Base-by-base conservation (phyloP, 2,797 vertebrate genomes). In the Crenuchus spilurus region DNA sequence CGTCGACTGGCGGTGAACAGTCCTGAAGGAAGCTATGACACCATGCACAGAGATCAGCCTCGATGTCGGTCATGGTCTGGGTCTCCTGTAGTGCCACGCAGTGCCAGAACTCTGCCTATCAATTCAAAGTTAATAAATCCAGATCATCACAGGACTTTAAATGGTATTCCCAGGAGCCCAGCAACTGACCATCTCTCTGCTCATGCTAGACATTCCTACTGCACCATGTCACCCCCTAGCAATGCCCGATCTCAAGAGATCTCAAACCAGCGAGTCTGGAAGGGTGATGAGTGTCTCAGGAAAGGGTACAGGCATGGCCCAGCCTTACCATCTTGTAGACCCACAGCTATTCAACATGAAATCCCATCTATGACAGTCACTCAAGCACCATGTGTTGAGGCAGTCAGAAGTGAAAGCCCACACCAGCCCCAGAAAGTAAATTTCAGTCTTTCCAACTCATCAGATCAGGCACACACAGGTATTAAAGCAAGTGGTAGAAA, bases 281-380 rank as follows among this genome's bases (percentile, higher is more conserved):
- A 48, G 0, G 76, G 80, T 10, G 79, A 84, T 0, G 80, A 87
- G 28, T 84, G 85, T 69, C 79, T 84, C 1, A 82, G 74, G 44
- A 55, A 84, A 28, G 62, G 82, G 4, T 80, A 49, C 70, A 90
- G 77, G 35, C 85, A 86, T 67, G 83, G 81, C 6, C 76, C 86
- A 3, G 76, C 73, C 49, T 84, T 92, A 77, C 90, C 87, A 30
- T 83, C 89, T 0, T 88, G 89, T 16, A 89, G 81, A 64, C 86
- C 91, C 20, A 90, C 91, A 9, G 87, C 86, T 68, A 91, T 92
- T 55, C 90, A 90, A 74, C 89, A 92, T 11, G 76, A 89, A 30
- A 57, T 88, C 22, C 85, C 86, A 55, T 31, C 63, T 8, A 78
- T 69, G 28, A 30, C 33, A 37, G 41, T 72, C 42, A 74, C 54